Evolutionary conservation across 2,113 vertebrate species (phyloP).

Genomic region (Edolisoma coerulescens): DNA sequence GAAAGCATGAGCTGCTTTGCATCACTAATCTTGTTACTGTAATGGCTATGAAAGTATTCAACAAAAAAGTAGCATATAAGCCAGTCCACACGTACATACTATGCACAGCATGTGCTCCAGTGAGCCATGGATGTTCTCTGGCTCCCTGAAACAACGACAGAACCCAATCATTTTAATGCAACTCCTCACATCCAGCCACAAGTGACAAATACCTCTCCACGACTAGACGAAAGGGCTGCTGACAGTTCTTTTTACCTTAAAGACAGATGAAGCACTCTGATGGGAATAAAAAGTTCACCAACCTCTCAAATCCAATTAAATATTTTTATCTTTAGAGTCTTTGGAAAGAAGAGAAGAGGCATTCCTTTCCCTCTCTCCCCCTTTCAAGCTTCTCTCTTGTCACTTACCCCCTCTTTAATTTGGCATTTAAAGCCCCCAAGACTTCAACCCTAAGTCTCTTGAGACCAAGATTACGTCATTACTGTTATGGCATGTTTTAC

Average conservation of each 20-base stretch:
- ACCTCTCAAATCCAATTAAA: conserved; percentile 54
- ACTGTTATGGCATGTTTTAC: conserved; percentile 47
- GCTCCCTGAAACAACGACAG: conserved; percentile 23
- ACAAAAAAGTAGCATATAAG: conserved; percentile 63
- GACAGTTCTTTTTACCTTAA: conserved; percentile 55
- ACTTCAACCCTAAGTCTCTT: neutral
- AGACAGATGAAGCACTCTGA: conserved; percentile 16
- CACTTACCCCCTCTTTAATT: conserved; percentile 33
- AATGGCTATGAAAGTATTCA: conserved; percentile 63
- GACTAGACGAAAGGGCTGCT: conserved; percentile 29
- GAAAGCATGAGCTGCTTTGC: conserved; percentile 61
- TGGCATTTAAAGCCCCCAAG: conserved; percentile 2
- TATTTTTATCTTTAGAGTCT: conserved; percentile 35
- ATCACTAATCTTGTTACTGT: conserved; percentile 78
- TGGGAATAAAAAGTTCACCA: neutral
- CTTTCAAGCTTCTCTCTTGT: conserved; percentile 35
- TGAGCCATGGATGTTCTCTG: neutral
- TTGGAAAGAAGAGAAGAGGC: neutral
- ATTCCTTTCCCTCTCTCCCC: neutral
- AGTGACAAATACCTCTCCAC: conserved; percentile 55
- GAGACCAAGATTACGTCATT: conserved; percentile 59
- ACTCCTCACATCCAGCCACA: conserved; percentile 49
- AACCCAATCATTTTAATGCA: conserved; percentile 18
- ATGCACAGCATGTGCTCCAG: conserved; percentile 67
- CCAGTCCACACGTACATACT: conserved; percentile 5